Percentiles rank a stretch among this genome's conserved stretches.
Evolutionary conservation across 2,797 vertebrate species (phyloP).

Genomic region (Gila robusta): DNA sequence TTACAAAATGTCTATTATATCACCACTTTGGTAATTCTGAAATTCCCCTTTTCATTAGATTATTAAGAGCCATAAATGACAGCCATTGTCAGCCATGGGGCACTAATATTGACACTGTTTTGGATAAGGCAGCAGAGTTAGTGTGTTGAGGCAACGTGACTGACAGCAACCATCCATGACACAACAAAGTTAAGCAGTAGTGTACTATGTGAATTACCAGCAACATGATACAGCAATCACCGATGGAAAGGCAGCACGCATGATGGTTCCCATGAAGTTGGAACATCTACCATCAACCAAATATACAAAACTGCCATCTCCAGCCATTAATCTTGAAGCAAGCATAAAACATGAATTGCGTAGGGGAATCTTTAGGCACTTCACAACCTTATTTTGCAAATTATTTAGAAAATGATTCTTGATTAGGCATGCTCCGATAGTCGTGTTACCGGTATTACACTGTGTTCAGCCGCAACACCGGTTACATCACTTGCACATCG

Average conservation of each 20-base stretch:
- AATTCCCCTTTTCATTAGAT: slow-evolving; percentile 4
- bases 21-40: not conserved
- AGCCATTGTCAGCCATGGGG: not conserved
- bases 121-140: not conserved
- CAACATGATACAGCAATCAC: not conserved
- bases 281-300: not conserved
- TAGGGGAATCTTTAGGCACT: too few species aligned
- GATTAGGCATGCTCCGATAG: too few species aligned
- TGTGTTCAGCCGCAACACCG: too few species aligned
- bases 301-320: not conserved
- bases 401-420: too few species aligned
- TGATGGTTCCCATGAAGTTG: not conserved
- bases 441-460: too few species aligned
- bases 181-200: not conserved
- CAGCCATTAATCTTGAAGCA: not conserved
- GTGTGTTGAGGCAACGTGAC: not conserved
- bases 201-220: too few species aligned
- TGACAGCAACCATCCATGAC: not conserved
- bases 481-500: too few species aligned
- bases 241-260: not conserved
- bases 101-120: not conserved
- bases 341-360: not conserved
- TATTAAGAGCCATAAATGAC: not conserved
- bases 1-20: slow-evolving; percentile 37
- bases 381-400: too few species aligned